Base-by-base conservation (phyloP, 2,113 vertebrate genomes). In the Triplophysa tibetana region DNA sequence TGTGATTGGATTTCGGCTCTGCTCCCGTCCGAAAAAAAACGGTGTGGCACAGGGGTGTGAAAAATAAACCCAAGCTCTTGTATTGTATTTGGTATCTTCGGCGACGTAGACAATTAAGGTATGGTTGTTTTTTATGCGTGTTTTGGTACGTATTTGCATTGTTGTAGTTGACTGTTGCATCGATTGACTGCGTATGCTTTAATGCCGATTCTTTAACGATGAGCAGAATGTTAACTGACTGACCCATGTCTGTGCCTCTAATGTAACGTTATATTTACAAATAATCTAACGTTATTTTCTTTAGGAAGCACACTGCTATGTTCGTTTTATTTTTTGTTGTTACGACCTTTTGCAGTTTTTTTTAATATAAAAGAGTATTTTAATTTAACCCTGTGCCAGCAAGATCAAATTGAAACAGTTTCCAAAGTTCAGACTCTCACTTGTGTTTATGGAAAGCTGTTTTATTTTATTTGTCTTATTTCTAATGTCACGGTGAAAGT, bases 1-100 rank as follows among this genome's bases (percentile, higher is more conserved):
- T 69, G 21, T 81, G 78, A 84, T 81, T 84, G 79, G 82, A 12
- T 12, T 1, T 8, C 41, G 1, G 41, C 24, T 11, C 13, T 66
- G n/a, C 38, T n/a, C 26, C 65, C 19, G n/a, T 52, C 10, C 14
- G 2, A 58, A 26, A 48, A 8, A 29, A 38, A 50, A 74, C 54
- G 21, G 61, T 56, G 60, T 74, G 61, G 63, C 54, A 56, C 63
- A 78, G 62, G 79, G 75, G 52, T 78, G 69, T 45, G 66, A 41
- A 43, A 26, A 76, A 29, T 76, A 48, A 54, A 77, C 62, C 21
- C 38, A 75, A 50, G 45, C 52, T 11, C 14, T 60, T 10, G 16
- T 75, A 33, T 56, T 66, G 29, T 67, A 48, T 72, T 11, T 60
- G 24, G 19, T 23, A 16, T 38, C 61, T 2, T 41, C 33, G 54